Evolutionary conservation across 2,888 invertebrate genomes (phyloP).

Genomic region (Hypercompe scribonia): DNA sequence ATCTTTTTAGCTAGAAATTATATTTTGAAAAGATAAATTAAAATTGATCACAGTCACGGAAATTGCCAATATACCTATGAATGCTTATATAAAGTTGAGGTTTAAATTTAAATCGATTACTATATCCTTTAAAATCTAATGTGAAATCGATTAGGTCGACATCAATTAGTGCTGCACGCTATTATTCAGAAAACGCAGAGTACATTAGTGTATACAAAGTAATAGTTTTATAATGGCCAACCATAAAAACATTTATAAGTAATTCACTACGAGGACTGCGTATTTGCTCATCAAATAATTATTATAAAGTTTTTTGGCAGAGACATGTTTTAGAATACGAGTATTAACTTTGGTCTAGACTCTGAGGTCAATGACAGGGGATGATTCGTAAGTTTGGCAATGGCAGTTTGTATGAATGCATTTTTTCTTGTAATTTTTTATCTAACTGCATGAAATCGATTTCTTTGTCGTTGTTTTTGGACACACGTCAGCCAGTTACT

Average conservation of each 20-base stretch:
- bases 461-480: conserved; percentile 81
- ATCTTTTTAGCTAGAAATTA: conserved; percentile 31
- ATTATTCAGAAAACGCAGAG: conserved; percentile 68
- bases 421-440: conserved; percentile 71
- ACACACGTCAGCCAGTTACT: conserved; percentile 73
- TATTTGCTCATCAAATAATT: conserved; percentile 74
- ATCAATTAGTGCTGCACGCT: conserved; percentile 64
- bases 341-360: conserved; percentile 71
- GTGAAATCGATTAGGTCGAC: conserved; percentile 69
- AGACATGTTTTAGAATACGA: conserved; percentile 59
- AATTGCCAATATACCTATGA: conserved; percentile 41
- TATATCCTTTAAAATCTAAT: conserved; percentile 62
- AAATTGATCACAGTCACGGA: conserved; percentile 55
- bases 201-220: conserved; percentile 66
- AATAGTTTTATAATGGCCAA: conserved; percentile 68
- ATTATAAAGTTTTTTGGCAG: conserved; percentile 70
- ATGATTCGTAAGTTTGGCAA: conserved; percentile 80
- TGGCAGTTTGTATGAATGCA: conserved; percentile 70
- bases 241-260: conserved; percentile 68
- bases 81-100: conserved; percentile 17
- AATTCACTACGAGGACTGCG: conserved; percentile 54
- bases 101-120: conserved; percentile 37
- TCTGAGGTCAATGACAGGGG: conserved; percentile 80
- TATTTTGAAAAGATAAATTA: conserved; percentile 27
- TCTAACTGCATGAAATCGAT: conserved; percentile 75